Conservation (phyloP, 2,888 invertebrate species). For the Panopea generosa region DNA sequence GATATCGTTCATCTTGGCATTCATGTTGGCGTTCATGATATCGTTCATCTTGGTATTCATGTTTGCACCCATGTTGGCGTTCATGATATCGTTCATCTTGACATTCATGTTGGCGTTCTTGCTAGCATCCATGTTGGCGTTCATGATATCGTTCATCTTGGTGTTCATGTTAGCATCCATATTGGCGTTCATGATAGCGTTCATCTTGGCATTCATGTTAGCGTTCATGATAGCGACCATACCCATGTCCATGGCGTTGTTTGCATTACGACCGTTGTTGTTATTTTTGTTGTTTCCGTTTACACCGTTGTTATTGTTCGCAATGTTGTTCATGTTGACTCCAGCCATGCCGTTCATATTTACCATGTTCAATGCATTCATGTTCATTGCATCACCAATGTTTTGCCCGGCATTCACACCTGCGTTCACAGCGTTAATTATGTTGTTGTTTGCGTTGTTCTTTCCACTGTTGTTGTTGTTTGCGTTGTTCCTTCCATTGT, state of each 20-base stretch:
- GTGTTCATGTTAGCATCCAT: too few relatives aligned
- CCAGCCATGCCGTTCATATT: too few relatives aligned
- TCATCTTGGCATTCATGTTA: constrained; percentile 10
- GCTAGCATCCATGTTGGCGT: constrained; percentile 4
- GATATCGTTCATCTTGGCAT: too few relatives aligned
- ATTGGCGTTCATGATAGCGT: constrained; percentile 6
- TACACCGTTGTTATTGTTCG: neutral
- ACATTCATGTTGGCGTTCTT: too few relatives aligned
- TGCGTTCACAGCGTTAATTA: neutral
- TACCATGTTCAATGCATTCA: too few relatives aligned
- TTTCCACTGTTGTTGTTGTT: neutral
- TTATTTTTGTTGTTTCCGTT: neutral
- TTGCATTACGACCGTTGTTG: neutral
- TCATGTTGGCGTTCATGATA: too few relatives aligned
- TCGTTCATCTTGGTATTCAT: too few relatives aligned
- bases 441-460: neutral
- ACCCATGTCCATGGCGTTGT: neutral
- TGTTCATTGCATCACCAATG: neutral
- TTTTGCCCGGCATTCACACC: neutral
- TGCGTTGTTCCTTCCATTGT: neutral
- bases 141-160: neutral
- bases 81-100: constrained; percentile 3
- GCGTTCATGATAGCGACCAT: neutral
- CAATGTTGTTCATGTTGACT: neutral
- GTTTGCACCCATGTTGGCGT: too few relatives aligned